These are phyloP conservation scores for Palythoa heliodiscus DNA, from an alignment of 92 coral and sea anemone species.

Conservation along the genomic window DNA sequence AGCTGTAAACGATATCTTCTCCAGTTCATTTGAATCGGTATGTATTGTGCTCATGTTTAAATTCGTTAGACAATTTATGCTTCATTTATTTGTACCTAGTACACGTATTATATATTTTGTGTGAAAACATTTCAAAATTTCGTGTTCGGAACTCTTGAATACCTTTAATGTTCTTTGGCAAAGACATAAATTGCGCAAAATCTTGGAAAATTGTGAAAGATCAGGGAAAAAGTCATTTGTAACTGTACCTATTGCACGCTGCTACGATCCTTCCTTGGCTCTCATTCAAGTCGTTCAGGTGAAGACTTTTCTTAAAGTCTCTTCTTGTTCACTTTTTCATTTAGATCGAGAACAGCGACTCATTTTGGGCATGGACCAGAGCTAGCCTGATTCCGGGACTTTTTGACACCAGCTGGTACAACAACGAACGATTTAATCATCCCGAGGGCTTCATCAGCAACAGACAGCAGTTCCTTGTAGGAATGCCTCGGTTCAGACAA, in stretches of 20 bases:
- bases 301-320: no score
- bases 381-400: slow-evolving; percentile 78
- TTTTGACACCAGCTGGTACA: slow-evolving; percentile 85
- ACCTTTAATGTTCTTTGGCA: no score
- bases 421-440: slow-evolving; percentile 51
- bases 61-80: neutral
- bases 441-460: slow-evolving; percentile 84
- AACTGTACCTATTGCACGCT: no score
- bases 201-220: no score
- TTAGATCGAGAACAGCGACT: slow-evolving; percentile 62
- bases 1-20: slow-evolving; percentile 64
- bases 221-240: no score
- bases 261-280: no score
- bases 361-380: slow-evolving; percentile 86
- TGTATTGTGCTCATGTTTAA: neutral
- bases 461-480: slow-evolving; percentile 83
- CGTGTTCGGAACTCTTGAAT: no score
- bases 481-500: slow-evolving; percentile 93
- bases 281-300: no score
- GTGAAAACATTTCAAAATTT: no score
- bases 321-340: no score
- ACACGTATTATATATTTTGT: no score
- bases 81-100: neutral
- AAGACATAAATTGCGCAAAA: no score
- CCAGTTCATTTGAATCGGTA: slow-evolving; percentile 79